Base-by-base conservation (phyloP, 2,113 vertebrate genomes). In the Pseudorectes ferrugineus region DNA sequence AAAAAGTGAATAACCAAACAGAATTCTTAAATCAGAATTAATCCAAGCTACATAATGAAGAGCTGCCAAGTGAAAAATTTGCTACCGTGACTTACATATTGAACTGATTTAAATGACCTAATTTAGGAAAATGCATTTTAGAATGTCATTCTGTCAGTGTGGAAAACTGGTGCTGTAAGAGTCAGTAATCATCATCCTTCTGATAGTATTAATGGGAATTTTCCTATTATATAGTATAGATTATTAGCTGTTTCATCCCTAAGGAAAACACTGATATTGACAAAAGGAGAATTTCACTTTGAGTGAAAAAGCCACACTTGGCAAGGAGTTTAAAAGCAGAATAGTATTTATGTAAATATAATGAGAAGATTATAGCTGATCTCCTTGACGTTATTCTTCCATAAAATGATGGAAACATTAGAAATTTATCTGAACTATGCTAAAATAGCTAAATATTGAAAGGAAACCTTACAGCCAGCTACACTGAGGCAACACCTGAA, bases 91-190 rank as follows among this genome's bases (percentile, higher is more conserved):
- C 92, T 97, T 94, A 93, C 72, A 83, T 94, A 80, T 51, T 93
- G 82, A 92, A 93, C 52, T 65, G 68, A 92, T 86, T 95, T 86
- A 96, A 88, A 93, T 91, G 79, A 93, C 90, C 90, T 93, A 93
- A 96, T 92, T 96, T 96, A 86, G 65, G 57, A 86, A 88, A 96
- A 94, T 16, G 31, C 59, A 42, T 92, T 93, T 96, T 80, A 86
- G 72, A 93, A 96, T 86, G 68, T 57, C 40, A 67, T 76, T 89
- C 51, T 88, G 70, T 71, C 76, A 57, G 25, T 77, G 72, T 45
- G 46, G 71, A 92, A 82, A 95, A 90, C 82, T 72, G 40, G 82
- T 86, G 61, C 78, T 93, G 5, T 83, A 93, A 94, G 21, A 92
- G 51, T 80, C 81, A 81, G 93, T 88, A 93, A 86, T 88, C 78